Percentiles rank a stretch among this genome's conserved stretches.
Evolutionary conservation across 2,797 vertebrate species (phyloP).

Genomic region (Graptemys geographica): DNA sequence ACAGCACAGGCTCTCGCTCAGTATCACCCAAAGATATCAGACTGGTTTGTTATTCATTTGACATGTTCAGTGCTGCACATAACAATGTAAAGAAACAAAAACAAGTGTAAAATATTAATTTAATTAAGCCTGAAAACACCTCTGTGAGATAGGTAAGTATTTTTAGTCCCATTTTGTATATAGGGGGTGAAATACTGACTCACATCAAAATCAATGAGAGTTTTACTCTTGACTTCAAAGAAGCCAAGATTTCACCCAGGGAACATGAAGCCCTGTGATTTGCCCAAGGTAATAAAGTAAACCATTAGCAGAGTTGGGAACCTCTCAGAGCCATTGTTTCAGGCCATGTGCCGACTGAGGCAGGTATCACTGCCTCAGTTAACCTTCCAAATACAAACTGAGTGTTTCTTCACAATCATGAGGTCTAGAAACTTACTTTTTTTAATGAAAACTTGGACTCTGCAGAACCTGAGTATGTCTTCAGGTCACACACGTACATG

Average conservation of each 20-base stretch:
- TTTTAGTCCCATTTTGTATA: background rate
- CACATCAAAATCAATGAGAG: background rate
- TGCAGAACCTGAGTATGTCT: background rate
- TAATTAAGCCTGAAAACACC: background rate
- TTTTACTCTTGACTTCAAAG: background rate
- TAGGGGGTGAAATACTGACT: background rate
- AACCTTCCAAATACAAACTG: too few species aligned
- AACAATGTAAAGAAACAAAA: background rate
- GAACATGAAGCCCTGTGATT: background rate
- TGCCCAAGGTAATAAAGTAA: background rate
- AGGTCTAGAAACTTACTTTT: background rate
- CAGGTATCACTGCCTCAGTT: background rate
- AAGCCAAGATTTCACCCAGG: background rate
- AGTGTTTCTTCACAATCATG: background rate
- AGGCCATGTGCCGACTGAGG: background rate
- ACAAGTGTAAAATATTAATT: background rate
- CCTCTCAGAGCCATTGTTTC: background rate
- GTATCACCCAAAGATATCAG: background rate
- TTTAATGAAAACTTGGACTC: background rate
- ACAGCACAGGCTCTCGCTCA: background rate
- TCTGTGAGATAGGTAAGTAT: background rate
- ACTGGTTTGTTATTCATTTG: background rate
- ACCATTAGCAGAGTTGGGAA: background rate
- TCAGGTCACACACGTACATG: background rate
- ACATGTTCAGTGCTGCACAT: background rate